These are phyloP conservation scores for Drosophila guanche DNA, from an alignment of 1,140 invertebrate genomes.

Conservation along the genomic window DNA sequence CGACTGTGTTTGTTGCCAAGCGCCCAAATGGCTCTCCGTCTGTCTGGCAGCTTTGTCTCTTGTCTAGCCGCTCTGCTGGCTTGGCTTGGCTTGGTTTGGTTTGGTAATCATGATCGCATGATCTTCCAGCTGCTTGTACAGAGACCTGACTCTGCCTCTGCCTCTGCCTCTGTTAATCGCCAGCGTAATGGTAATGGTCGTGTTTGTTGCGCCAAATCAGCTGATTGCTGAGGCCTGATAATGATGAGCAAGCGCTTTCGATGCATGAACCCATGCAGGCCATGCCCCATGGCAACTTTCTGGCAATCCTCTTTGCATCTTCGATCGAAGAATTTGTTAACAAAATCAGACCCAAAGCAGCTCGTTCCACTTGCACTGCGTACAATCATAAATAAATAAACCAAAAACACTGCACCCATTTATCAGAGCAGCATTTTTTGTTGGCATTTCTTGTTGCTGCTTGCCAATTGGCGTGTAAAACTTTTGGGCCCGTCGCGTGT, in stretches of 20 bases:
- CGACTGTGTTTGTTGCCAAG: slow-evolving; percentile 47
- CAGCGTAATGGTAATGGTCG: slow-evolving; percentile 42
- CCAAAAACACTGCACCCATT: slow-evolving; percentile 30
- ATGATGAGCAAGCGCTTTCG: slow-evolving; percentile 50
- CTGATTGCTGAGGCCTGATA: slow-evolving; percentile 45
- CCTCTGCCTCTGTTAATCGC: slow-evolving; percentile 35
- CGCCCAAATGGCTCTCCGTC: slow-evolving; percentile 27
- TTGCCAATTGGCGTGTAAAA: slow-evolving; percentile 28
- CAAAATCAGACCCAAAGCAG: no score
- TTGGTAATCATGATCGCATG: slow-evolving; percentile 47
- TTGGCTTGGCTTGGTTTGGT: slow-evolving; percentile 18
- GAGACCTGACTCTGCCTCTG: slow-evolving; percentile 14
- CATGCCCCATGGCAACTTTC: not conserved
- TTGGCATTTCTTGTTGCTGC: slow-evolving; percentile 19
- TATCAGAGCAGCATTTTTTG: slow-evolving; percentile 38
- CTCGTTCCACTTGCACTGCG: no score
- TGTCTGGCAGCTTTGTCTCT: slow-evolving; percentile 26
- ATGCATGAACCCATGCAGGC: not conserved
- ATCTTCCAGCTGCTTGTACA: slow-evolving; percentile 39
- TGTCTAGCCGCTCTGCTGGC: slow-evolving; percentile 13
- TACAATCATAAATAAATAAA: no score
- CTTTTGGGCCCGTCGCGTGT: slow-evolving; percentile 32
- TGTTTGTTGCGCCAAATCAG: slow-evolving; percentile 47
- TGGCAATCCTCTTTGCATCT: not conserved
- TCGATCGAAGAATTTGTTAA: no score